These are phyloP conservation scores for Microctenopoma lineatum DNA, from an alignment of 2,797 vertebrate genomes.

Conservation along the genomic window DNA sequence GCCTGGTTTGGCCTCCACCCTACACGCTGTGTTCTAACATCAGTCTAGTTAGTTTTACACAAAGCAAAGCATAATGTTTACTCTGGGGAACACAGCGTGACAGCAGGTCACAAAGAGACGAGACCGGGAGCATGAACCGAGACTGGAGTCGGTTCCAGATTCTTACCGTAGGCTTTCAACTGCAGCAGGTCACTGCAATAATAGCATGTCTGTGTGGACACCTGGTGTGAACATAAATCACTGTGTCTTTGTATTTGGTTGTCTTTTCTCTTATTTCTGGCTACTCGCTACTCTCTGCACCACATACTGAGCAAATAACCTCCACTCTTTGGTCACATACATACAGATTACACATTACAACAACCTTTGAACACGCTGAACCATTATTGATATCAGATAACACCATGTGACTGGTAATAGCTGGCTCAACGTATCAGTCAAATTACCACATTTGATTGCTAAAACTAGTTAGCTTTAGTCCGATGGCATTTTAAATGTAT, in stretches of 20 bases:
- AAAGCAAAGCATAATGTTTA: conserved; percentile 21
- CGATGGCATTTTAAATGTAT: no score
- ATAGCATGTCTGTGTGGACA: neutral
- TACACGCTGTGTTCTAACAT: no score
- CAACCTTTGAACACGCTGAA: no score
- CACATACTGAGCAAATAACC: conserved; percentile 14
- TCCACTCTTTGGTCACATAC: conserved; percentile 1
- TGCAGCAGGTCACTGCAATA: neutral
- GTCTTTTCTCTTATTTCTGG: neutral
- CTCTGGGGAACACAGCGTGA: neutral
- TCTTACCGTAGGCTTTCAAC: neutral
- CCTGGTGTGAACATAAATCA: neutral
- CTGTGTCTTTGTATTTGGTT: neutral
- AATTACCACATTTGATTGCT: no score
- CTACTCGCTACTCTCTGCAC: neutral
- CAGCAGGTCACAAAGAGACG: neutral
- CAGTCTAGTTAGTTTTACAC: neutral
- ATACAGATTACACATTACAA: no score
- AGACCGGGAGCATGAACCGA: neutral
- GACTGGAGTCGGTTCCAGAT: neutral
- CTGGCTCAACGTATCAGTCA: no score
- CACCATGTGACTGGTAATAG: no score
- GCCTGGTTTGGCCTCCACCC: neutral
- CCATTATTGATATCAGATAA: no score
- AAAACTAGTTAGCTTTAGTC: no score